phyloP scores from a whole-genome alignment of 2,888 invertebrate genomes.

The Hofmannophila pseudospretella region DNA sequence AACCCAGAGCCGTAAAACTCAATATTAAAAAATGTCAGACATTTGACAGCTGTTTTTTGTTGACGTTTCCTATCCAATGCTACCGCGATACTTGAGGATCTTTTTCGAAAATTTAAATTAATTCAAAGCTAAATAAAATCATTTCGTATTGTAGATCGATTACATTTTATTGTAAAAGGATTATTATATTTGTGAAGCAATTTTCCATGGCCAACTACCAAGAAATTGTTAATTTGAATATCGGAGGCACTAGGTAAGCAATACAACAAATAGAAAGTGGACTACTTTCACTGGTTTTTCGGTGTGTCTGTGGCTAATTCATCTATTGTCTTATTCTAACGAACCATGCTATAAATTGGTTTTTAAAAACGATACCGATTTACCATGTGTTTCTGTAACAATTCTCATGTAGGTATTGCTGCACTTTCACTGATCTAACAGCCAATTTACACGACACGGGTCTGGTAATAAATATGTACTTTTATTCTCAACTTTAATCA shows the following conservation, averaged over 20 bases:
- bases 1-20: too few relatives aligned
- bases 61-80: slow-evolving; percentile 27
- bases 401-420: too few relatives aligned
- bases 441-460: too few relatives aligned
- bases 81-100: slow-evolving; percentile 5
- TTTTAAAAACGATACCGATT: too few relatives aligned
- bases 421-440: too few relatives aligned
- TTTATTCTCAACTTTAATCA: too few relatives aligned
- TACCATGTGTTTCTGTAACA: too few relatives aligned
- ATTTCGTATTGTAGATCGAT: not conserved
- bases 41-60: slow-evolving; percentile 26
- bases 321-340: too few relatives aligned
- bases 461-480: too few relatives aligned
- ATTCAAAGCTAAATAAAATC: not conserved
- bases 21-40: too few relatives aligned
- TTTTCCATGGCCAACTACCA: slow-evolving; percentile 64
- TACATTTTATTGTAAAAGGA: not conserved
- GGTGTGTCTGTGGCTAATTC: not conserved
- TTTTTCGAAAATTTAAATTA: slow-evolving; percentile 12
- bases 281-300: not conserved
- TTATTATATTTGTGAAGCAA: not conserved
- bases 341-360: too few relatives aligned
- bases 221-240: slow-evolving; percentile 93
- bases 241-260: slow-evolving; percentile 93
- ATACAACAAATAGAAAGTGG: not conserved